phyloP scores from a whole-genome alignment of 2,113 vertebrate genomes.

The Sylvilagus bachmani region DNA sequence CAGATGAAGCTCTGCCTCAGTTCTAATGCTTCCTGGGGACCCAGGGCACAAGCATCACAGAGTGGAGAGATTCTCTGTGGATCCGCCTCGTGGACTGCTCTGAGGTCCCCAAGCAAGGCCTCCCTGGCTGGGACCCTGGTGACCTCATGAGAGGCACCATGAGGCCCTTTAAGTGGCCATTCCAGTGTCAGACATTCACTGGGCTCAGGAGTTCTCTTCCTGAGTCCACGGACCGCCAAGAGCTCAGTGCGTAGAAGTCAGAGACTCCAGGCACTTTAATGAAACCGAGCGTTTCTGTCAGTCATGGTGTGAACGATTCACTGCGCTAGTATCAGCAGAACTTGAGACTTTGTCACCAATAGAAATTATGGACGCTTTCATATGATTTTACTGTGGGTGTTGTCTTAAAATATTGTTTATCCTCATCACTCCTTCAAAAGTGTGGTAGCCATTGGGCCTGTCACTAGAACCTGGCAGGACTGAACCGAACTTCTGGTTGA shows the following conservation, averaged over 20 bases:
- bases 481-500: not conserved
- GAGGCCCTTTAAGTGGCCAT: not conserved
- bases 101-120: not conserved
- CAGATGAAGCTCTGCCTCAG: not conserved
- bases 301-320: not conserved
- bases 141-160: not conserved
- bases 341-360: not conserved
- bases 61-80: not conserved
- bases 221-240: not conserved
- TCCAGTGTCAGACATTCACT: not conserved
- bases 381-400: not conserved
- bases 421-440: not conserved
- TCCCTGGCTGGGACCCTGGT: not conserved
- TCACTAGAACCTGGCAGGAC: not conserved
- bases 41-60: not conserved
- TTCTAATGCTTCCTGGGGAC: not conserved
- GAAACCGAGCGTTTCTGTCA: not conserved
- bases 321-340: not conserved
- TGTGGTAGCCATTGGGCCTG: not conserved
- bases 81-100: not conserved
- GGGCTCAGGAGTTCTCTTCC: not conserved
- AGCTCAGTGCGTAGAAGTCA: constrained; percentile 25
- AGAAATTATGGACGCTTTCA: constrained; percentile 35
- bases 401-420: constrained; percentile 43
- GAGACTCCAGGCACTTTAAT: constrained; percentile 22